Base-by-base conservation (phyloP, 2,113 vertebrate genomes). In the Phylloscopus whistleri region DNA sequence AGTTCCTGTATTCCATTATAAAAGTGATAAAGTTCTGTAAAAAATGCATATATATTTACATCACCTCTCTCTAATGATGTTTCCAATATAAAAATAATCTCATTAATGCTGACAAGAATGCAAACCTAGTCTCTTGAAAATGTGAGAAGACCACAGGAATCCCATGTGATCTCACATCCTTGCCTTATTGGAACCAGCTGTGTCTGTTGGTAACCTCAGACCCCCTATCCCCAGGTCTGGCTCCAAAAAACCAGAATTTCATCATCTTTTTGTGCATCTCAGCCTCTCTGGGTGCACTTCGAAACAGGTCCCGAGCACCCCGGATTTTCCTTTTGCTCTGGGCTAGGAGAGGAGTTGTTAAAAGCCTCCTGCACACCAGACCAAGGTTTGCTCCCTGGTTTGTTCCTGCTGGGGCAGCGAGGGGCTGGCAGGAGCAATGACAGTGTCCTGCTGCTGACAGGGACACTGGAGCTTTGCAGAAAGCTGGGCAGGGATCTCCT, bases 101-200 rank as follows among this genome's bases (percentile, higher is more conserved):
- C 84, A 93, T 96, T 92, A 89, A 94, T 86, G 88, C 89, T 55
- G 88, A 91, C 88, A 92, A 72, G 80, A 91, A 87, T 51, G 87
- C 81, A 90, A 94, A 91, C 87, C 87, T 84, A 44, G 63, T 67
- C 89, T 78, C 93, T 67, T 30, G 33, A 85, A 95, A 97, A 97
- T 93, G 96, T 46, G 78, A 95, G 96, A 60, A 94, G 97, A 96
- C 97, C 92, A 62, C 97, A 96, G 75, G 93, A 95, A 97, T 96
- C 97, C 97, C 98, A 94, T 90, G 96, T 97, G 97, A 97, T 48
- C 81, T 77, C 96, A 81, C 56, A 94, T 79, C 79, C 59, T 92
- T 20, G 87, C 84, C 88, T 98, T 94, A 98, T 96, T 96, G 95
- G 96, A 97, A 97, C 97, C 98, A 98, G 97, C 98, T 98, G 98